phyloP scores from a whole-genome alignment of 2,797 vertebrate species.

The Diplodus puntazzo region DNA sequence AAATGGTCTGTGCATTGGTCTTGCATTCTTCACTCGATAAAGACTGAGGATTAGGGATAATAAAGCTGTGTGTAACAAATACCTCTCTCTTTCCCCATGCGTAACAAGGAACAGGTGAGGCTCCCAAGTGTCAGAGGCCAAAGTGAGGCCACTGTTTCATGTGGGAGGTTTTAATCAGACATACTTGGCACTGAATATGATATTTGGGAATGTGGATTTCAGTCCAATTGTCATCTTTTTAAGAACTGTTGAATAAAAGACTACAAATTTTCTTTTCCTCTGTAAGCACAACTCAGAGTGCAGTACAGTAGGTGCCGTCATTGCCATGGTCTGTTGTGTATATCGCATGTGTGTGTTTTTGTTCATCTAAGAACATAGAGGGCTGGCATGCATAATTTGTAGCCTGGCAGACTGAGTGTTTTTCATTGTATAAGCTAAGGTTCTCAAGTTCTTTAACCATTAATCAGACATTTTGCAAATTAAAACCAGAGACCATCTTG shows the following conservation, averaged over 20 bases:
- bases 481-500: background rate
- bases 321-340: background rate
- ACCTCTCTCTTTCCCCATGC: slow-evolving; percentile 52
- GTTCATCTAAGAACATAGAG: background rate
- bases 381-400: background rate
- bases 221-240: background rate
- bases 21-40: slow-evolving; percentile 57
- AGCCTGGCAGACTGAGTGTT: background rate
- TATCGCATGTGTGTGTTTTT: background rate
- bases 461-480: background rate
- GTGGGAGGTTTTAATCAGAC: slow-evolving; percentile 6
- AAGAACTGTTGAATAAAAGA: background rate
- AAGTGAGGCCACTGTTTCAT: slow-evolving; percentile 16
- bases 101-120: slow-evolving; percentile 74
- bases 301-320: background rate
- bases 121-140: slow-evolving; percentile 36
- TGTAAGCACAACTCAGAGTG: background rate
- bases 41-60: slow-evolving; percentile 58
- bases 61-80: slow-evolving; percentile 69
- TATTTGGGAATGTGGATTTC: background rate
- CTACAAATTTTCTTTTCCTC: background rate
- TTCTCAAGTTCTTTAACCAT: background rate
- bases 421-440: background rate
- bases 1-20: slow-evolving; percentile 69
- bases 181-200: background rate